Evolutionary conservation across 1,140 invertebrate species (phyloP).

Genomic region (Mesaphorura yosii): DNA sequence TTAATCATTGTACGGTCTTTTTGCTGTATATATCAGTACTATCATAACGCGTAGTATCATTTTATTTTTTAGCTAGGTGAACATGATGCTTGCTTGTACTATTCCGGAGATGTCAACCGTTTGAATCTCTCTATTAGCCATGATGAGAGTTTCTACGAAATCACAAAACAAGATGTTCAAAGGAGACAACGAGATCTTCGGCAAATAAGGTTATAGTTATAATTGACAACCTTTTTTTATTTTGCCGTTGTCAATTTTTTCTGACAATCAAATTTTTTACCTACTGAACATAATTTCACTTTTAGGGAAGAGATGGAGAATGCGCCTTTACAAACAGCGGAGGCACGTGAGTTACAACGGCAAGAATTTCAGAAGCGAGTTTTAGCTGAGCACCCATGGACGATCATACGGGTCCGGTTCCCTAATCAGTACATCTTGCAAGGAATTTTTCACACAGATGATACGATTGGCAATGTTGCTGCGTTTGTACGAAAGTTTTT

Average conservation of each 20-base stretch:
- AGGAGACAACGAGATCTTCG: conserved; percentile 56
- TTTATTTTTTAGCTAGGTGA: conserved; percentile 46
- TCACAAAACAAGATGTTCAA: conserved; percentile 63
- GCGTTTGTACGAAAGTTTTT: conserved; percentile 59
- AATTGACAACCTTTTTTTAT: too few species aligned
- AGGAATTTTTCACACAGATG: conserved; percentile 57
- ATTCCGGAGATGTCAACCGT: conserved; percentile 40
- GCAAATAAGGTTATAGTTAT: conserved; percentile 41
- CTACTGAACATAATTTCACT: conserved; percentile 3
- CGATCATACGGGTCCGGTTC: conserved; percentile 66
- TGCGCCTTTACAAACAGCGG: conserved; percentile 52
- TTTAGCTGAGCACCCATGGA: conserved; percentile 54
- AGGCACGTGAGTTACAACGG: conserved; percentile 48
- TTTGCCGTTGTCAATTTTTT: not conserved
- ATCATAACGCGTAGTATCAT: too few species aligned
- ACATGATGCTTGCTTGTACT: conserved; percentile 56
- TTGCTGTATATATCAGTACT: too few species aligned
- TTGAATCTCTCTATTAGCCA: conserved; percentile 40
- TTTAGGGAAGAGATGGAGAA: conserved; percentile 44
- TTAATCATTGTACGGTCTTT: too few species aligned
- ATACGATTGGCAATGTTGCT: conserved; percentile 52
- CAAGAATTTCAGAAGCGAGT: conserved; percentile 46
- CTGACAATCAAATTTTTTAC: conserved; percentile 7
- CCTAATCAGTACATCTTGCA: conserved; percentile 67
- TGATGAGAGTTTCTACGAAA: conserved; percentile 70